Evolutionary conservation across 2,797 vertebrate genomes (phyloP).

Genomic region (Dendrocincla tyrannina): DNA sequence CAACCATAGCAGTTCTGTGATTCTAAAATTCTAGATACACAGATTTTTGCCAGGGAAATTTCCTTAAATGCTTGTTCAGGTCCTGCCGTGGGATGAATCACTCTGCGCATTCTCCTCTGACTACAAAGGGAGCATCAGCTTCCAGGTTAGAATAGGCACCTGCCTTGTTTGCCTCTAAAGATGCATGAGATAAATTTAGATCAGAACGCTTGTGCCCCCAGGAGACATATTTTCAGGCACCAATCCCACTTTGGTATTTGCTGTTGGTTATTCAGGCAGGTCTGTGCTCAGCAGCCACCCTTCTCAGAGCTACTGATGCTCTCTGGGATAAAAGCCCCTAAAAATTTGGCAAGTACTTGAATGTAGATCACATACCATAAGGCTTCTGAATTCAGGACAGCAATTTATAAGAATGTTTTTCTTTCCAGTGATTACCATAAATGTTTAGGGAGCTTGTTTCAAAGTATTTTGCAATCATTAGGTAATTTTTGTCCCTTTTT

Average conservation of each 20-base stretch:
- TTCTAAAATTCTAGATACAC: not conserved
- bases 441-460: not conserved
- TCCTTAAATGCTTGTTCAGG: not conserved
- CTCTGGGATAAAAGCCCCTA: not conserved
- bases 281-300: not conserved
- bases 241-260: not conserved
- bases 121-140: not conserved
- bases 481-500: not conserved
- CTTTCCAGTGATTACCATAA: not conserved
- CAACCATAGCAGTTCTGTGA: not conserved
- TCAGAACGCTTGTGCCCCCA: not conserved
- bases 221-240: not conserved
- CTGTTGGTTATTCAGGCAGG: not conserved
- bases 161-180: not conserved
- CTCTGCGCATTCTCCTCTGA: not conserved
- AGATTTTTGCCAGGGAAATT: not conserved
- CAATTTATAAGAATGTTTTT: not conserved
- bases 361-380: not conserved
- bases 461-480: not conserved
- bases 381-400: not conserved
- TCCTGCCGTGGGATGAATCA: not conserved
- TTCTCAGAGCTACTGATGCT: not conserved
- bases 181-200: not conserved
- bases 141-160: not conserved
- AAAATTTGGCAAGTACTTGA: not conserved